These are phyloP conservation scores for Amphibalanus amphitrite DNA, from an alignment of 1,140 invertebrate species.

Conservation along the genomic window DNA sequence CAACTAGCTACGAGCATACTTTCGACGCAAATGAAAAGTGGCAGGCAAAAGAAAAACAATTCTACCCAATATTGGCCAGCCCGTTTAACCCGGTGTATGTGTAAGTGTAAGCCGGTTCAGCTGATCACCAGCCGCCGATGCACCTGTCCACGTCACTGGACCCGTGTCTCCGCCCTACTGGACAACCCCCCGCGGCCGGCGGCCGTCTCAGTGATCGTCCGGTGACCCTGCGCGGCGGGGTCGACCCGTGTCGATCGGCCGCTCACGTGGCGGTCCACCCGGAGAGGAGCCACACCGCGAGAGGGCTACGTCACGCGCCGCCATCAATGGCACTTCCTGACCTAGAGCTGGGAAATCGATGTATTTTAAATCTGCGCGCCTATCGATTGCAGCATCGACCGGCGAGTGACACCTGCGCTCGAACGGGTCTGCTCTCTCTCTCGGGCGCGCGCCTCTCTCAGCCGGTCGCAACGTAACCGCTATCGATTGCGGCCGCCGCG, in stretches of 20 bases:
- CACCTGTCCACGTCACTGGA: too few relatives aligned
- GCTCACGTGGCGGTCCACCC: neutral
- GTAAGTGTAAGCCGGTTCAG: too few relatives aligned
- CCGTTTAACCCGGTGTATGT: too few relatives aligned
- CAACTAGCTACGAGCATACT: too few relatives aligned
- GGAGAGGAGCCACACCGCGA: neutral
- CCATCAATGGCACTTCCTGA: neutral
- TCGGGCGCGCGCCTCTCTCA: neutral
- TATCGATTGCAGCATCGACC: neutral
- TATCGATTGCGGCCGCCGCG: neutral
- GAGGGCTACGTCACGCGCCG: neutral
- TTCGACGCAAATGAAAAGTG: too few relatives aligned
- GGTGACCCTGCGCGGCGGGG: neutral
- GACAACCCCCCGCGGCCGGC: too few relatives aligned
- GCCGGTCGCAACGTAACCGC: neutral
- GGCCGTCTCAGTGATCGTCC: too few relatives aligned
- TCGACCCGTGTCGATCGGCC: neutral
- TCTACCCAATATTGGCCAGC: too few relatives aligned
- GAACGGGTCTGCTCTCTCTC: neutral
- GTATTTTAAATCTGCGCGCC: slow-evolving; percentile 1
- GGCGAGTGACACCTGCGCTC: neutral
- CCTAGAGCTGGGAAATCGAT: neutral
- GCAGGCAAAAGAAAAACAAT: too few relatives aligned
- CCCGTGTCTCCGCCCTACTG: too few relatives aligned
- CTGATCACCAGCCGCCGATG: too few relatives aligned